phyloP scores from a whole-genome alignment of 2,888 invertebrate genomes.

The Leistus spinibarbis region DNA sequence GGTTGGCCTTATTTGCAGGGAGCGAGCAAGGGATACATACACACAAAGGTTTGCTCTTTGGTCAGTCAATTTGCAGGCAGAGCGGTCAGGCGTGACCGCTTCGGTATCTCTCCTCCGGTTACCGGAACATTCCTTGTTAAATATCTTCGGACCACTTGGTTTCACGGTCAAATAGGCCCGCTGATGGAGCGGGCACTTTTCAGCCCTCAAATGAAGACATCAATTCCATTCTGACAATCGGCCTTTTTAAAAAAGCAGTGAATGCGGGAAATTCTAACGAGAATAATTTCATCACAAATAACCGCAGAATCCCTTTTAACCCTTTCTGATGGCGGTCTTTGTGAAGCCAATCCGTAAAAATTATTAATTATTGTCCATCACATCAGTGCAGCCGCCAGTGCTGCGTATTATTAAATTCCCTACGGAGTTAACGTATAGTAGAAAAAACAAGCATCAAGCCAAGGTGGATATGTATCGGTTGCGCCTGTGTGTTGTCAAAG shows the following conservation, averaged over 20 bases:
- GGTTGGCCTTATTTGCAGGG: neutral
- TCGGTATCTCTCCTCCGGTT: slow-evolving; percentile 41
- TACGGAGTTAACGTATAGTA: slow-evolving; percentile 27
- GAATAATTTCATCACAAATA: neutral
- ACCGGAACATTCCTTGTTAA: slow-evolving; percentile 27
- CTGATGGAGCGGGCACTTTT: slow-evolving; percentile 12
- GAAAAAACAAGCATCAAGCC: slow-evolving; percentile 31
- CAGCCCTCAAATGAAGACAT: neutral
- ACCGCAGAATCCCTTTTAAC: neutral
- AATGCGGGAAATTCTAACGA: neutral
- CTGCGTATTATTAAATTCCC: slow-evolving; percentile 33
- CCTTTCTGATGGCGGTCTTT: neutral
- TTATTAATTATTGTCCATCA: slow-evolving; percentile 38
- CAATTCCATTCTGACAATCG: no score
- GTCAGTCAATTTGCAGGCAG: slow-evolving; percentile 45
- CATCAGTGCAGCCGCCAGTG: slow-evolving; percentile 29
- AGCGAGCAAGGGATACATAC: neutral
- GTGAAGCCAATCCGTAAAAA: slow-evolving; percentile 7
- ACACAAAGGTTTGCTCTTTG: slow-evolving; percentile 28
- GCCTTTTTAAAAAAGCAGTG: neutral
- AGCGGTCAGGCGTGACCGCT: slow-evolving; percentile 23
- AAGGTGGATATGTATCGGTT: neutral
- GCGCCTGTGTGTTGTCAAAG: slow-evolving; percentile 30
- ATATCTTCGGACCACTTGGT: slow-evolving; percentile 34
- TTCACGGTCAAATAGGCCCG: slow-evolving; percentile 34